Percentiles rank a stretch among this genome's conserved stretches.
Evolutionary conservation across 53 echinoderm and acorn worm species (phyloP).

Genomic region (Astropecten irregularis): DNA sequence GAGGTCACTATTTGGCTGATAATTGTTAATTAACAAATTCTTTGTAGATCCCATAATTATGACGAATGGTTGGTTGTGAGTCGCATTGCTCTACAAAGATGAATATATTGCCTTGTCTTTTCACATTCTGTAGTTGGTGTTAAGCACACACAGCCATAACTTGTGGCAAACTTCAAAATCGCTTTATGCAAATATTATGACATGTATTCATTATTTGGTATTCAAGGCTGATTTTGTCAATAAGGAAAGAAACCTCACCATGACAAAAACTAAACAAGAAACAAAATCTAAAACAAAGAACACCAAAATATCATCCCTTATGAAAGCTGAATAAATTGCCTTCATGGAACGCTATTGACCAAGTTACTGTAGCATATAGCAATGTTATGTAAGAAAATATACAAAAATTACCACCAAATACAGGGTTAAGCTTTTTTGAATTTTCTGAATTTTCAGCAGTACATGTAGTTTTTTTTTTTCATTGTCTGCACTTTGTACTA

Average conservation of each 20-base stretch:
- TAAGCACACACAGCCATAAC: no score
- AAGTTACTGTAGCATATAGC: background rate
- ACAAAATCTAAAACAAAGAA: background rate
- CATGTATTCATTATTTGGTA: no score
- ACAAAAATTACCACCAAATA: background rate
- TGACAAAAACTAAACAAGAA: background rate
- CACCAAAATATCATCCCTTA: background rate
- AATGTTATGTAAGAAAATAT: background rate
- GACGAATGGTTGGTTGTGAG: no score
- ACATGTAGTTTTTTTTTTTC: background rate
- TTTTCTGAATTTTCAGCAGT: background rate
- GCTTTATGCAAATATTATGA: no score
- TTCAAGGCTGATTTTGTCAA: background rate
- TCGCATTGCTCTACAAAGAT: no score
- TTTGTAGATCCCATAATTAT: no score
- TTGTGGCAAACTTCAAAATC: no score
- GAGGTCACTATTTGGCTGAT: no score
- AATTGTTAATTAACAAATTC: no score
- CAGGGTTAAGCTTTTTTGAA: constrained; percentile 1
- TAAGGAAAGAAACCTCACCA: background rate
- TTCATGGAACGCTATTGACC: no score
- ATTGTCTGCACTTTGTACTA: background rate
- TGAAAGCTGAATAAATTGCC: background rate
- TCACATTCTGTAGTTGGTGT: no score
- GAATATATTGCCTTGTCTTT: no score